Percentiles rank a stretch among this genome's conserved stretches.
These are phyloP conservation scores for Dromococcyx pavoninus DNA, from an alignment of 2,797 vertebrate species.

Conservation along the genomic window DNA sequence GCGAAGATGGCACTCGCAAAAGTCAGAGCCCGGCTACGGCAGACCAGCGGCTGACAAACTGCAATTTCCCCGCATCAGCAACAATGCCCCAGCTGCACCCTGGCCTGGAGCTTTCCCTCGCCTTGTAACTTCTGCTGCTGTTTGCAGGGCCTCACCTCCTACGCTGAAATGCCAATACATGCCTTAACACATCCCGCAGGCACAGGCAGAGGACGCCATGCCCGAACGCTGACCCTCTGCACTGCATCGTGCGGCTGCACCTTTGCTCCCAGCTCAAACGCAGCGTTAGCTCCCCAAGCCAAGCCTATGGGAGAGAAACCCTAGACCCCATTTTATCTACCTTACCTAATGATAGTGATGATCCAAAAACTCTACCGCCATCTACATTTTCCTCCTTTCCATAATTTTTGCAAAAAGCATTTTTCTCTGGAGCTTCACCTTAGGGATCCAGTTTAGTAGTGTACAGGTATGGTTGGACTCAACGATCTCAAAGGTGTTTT, in stretches of 20 bases:
- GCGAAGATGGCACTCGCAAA: fast-evolving
- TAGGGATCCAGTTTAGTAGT: too few relatives aligned
- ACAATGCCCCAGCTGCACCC: fast-evolving
- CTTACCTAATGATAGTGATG: not conserved
- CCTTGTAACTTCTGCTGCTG: not conserved
- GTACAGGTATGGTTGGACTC: too few relatives aligned
- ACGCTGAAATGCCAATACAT: not conserved
- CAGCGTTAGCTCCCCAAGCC: not conserved
- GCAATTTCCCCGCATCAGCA: not conserved
- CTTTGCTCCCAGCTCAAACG: fast-evolving
- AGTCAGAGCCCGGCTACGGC: not conserved
- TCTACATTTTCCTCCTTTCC: not conserved
- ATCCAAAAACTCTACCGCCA: not conserved
- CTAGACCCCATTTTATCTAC: not conserved
- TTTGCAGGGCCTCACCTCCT: not conserved
- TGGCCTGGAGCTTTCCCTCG: not conserved
- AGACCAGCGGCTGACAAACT: not conserved
- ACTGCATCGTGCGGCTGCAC: fast-evolving
- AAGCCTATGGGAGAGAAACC: not conserved
- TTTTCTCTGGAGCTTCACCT: not conserved
- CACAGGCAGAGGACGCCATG: not conserved
- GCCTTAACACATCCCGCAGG: not conserved
- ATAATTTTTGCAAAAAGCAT: not conserved
- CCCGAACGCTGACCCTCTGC: not conserved
- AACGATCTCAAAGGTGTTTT: too few relatives aligned